Base-by-base conservation (phyloP, 92 coral and sea anemone genomes). In the Porites cylindrica region DNA sequence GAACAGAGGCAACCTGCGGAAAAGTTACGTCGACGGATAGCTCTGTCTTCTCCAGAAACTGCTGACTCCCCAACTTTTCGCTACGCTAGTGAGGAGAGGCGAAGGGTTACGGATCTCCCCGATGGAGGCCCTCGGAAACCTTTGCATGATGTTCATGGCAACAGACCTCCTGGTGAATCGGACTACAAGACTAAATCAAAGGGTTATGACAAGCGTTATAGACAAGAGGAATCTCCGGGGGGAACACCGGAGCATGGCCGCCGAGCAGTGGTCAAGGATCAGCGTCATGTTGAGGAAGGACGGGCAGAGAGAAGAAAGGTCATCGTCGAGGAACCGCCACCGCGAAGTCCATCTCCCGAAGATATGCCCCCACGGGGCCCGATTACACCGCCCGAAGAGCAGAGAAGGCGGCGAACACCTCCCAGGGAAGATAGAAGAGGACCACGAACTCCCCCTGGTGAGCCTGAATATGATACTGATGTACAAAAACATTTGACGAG, bases 361-460 rank as follows among this genome's bases (percentile, higher is more conserved):
- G 82, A 85, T 67, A 65, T 77, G 17, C 82, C 82, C 71, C 53
- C 18, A 16, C 70, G 82, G 79, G 88, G 82, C 67, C 82, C 88
- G 11, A n/a, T 67, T n/a, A 76, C 82, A 67, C 83, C 88, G 3
- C 88, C 88, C 43, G 58, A 26, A 67, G 88, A 85, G 66, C 82
- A 76, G 38, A 70, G 82, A 18, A 65, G 82, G 14, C 88, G 76
- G 5, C 32, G 77, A 43, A 54, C 82, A 7, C 76, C 81, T 18
- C 82, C 88, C 13, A 77, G 82, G 56, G 85, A 76, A n/a, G 79
- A 72, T 17, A 52, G 66, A 67, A 72, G 89, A 9, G 86, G 87
- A 32, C 94, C 95, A 9, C 88, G 88, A 10, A 92, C 88, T 47
- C 95, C 95, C 32, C 83, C 91, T 13, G 88, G 95, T 11, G 95